These are phyloP conservation scores for Tachyglossus aculeatus DNA, from an alignment of 2,797 vertebrate species.

Conservation along the genomic window DNA sequence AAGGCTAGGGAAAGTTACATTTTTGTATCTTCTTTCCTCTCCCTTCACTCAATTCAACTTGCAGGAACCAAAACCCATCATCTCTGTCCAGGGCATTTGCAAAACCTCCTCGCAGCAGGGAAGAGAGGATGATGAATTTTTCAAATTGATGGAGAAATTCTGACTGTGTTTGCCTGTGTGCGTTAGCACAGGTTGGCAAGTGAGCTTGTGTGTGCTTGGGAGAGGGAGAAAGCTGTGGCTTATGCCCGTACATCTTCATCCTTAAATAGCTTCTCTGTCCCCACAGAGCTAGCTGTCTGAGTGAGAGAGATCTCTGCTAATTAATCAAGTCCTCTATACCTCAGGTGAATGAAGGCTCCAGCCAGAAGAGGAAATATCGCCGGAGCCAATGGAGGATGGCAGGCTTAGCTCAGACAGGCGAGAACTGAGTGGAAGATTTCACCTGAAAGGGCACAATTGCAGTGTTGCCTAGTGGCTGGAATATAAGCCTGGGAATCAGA, in stretches of 20 bases:
- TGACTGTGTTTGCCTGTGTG: accelerated
- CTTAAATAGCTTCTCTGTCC: slow-evolving; percentile 51
- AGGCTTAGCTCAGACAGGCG: slow-evolving; percentile 40
- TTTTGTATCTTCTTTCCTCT: no score
- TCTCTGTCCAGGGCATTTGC: neutral
- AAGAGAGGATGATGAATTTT: slow-evolving; percentile 45
- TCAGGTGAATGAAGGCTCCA: slow-evolving; percentile 13
- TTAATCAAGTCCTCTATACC: slow-evolving; percentile 63
- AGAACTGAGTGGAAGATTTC: slow-evolving; percentile 34
- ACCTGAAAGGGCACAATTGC: slow-evolving; percentile 55
- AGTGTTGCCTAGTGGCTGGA: no score
- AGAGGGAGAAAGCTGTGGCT: slow-evolving; percentile 31
- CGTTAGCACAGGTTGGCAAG: neutral
- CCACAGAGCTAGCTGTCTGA: slow-evolving; percentile 40
- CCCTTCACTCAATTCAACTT: no score
- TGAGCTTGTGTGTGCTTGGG: neutral
- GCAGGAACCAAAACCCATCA: accelerated
- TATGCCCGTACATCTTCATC: slow-evolving; percentile 51
- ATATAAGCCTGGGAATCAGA: no score
- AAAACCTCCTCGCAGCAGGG: slow-evolving; percentile 14
- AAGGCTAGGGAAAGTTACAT: no score
- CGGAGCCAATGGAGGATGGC: slow-evolving; percentile 54
- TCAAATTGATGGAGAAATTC: slow-evolving; percentile 26
- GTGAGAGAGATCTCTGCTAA: slow-evolving; percentile 59
- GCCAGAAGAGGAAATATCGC: slow-evolving; percentile 48